Conservation (phyloP, 2,113 vertebrate species). For the Epinephelus cyanopodus region DNA sequence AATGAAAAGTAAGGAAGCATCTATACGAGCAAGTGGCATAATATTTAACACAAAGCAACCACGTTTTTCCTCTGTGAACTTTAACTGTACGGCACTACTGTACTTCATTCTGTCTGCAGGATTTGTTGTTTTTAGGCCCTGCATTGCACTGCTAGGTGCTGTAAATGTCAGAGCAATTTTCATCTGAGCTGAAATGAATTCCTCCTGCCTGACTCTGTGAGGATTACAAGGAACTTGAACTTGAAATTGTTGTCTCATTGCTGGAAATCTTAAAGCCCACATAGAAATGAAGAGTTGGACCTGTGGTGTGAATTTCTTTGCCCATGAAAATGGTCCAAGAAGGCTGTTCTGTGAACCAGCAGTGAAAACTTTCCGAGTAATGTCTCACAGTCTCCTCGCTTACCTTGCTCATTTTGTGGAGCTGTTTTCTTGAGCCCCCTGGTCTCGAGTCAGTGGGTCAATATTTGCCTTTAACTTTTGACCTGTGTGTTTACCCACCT, state of each 20-base stretch:
- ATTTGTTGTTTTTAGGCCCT: constrained; percentile 15
- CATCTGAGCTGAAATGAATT: constrained; percentile 33
- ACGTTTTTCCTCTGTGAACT: constrained; percentile 14
- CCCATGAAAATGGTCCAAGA: constrained; percentile 48
- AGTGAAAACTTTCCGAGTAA: constrained; percentile 51
- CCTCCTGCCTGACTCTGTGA: constrained; percentile 33
- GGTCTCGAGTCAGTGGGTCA: constrained; percentile 78
- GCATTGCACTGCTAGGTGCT: constrained; percentile 18
- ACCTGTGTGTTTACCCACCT: constrained; percentile 76
- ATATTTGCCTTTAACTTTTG: constrained; percentile 82
- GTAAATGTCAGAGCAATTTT: constrained; percentile 54
- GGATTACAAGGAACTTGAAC: constrained; percentile 45
- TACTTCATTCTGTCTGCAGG: neutral
- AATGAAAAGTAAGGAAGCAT: constrained; percentile 21
- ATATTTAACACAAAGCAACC: constrained; percentile 18
- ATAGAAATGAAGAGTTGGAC: constrained; percentile 24
- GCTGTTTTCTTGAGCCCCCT: constrained; percentile 63
- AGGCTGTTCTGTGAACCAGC: constrained; percentile 20
- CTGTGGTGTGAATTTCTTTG: constrained; percentile 29
- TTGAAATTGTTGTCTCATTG: constrained; percentile 45
- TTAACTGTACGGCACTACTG: neutral
- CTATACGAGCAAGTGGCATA: neutral
- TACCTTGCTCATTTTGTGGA: constrained; percentile 43
- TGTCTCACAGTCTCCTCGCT: neutral
- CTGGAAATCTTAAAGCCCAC: constrained; percentile 34